Evolutionary conservation across 2,113 vertebrate genomes (phyloP).

Genomic region (Lampris megalopsis): DNA sequence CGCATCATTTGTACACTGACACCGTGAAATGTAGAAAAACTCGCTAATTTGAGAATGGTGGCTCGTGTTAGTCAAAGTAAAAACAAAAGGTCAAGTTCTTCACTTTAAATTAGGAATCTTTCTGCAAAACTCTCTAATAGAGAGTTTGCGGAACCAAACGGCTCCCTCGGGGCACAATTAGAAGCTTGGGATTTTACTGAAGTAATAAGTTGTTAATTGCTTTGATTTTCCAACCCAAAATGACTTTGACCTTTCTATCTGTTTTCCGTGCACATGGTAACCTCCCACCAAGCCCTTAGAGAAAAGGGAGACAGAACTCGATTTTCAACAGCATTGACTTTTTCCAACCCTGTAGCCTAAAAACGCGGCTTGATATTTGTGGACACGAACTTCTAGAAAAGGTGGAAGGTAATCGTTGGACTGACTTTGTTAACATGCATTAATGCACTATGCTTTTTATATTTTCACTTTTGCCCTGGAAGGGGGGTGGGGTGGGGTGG

Average conservation of each 20-base stretch:
- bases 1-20: slow-evolving; percentile 20
- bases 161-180: slow-evolving; percentile 24
- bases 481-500: too few relatives aligned
- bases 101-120: slow-evolving; percentile 28
- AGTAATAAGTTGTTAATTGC: slow-evolving; percentile 16
- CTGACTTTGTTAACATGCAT: too few relatives aligned
- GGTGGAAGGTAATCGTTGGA: not conserved
- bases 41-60: slow-evolving; percentile 30
- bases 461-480: not conserved
- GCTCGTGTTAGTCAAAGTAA: slow-evolving; percentile 18
- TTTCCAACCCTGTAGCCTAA: too few relatives aligned
- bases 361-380: not conserved
- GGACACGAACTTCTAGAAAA: not conserved
- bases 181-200: slow-evolving; percentile 21
- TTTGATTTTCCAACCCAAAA: slow-evolving; percentile 20
- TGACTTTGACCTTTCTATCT: not conserved
- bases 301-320: too few relatives aligned
- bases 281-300: too few relatives aligned
- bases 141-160: slow-evolving; percentile 1
- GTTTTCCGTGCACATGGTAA: not conserved
- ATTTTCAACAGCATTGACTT: too few relatives aligned
- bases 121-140: slow-evolving; percentile 28
- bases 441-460: too few relatives aligned
- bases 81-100: slow-evolving; percentile 40
- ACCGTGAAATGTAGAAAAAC: slow-evolving; percentile 16